Evolutionary conservation across 2,113 vertebrate genomes (phyloP).

Genomic region (Caranx ignobilis): DNA sequence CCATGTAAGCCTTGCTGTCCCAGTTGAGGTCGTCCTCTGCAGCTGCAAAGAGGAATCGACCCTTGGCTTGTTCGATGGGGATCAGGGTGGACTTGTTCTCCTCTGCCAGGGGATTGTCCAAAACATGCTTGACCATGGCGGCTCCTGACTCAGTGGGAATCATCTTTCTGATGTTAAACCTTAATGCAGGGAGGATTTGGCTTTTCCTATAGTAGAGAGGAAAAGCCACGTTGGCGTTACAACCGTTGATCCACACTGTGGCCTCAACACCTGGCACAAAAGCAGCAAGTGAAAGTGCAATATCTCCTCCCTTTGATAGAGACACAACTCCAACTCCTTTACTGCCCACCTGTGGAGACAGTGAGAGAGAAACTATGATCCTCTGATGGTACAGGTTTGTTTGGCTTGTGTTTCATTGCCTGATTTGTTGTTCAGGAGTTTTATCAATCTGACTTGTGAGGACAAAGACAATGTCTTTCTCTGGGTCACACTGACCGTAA

Average conservation of each 20-base stretch:
- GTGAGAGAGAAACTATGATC: too few species aligned
- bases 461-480: too few species aligned
- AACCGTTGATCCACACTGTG: slow-evolving; percentile 70
- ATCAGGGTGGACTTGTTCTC: slow-evolving; percentile 72
- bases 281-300: slow-evolving; percentile 46
- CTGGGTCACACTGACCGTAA: too few species aligned
- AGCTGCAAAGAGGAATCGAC: slow-evolving; percentile 79
- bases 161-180: rapidly evolving
- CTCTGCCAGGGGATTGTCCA: slow-evolving; percentile 65
- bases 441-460: too few species aligned
- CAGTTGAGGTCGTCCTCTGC: slow-evolving; percentile 83
- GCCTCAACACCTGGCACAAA: slow-evolving; percentile 50
- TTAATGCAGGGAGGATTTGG: slow-evolving; percentile 28
- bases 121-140: rapidly evolving
- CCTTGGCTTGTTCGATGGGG: slow-evolving; percentile 80
- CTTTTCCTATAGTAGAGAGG: slow-evolving; percentile 57
- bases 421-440: too few species aligned
- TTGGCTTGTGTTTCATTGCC: too few species aligned
- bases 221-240: neutral
- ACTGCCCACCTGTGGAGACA: slow-evolving; percentile 28
- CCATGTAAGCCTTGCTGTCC: slow-evolving; percentile 76
- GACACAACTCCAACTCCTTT: slow-evolving; percentile 51
- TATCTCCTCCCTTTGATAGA: slow-evolving; percentile 49
- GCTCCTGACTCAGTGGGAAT: slow-evolving; percentile 69
- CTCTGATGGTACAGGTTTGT: too few species aligned